phyloP scores from a whole-genome alignment of 2,113 vertebrate genomes.

The Nyctereutes procyonoides region DNA sequence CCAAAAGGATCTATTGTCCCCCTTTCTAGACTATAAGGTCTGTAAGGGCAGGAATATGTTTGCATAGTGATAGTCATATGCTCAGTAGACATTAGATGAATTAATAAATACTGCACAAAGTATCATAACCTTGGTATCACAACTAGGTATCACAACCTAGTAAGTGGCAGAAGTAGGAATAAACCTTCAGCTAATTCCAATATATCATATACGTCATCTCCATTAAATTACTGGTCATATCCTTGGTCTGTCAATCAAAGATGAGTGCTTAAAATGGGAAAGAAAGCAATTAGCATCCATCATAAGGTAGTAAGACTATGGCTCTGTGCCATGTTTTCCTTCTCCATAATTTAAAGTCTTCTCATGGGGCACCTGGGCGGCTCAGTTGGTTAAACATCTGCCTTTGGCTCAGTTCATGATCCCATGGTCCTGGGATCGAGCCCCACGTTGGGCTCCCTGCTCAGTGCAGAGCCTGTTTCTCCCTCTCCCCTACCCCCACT shows the following conservation, averaged over 20 bases:
- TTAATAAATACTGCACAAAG: background rate
- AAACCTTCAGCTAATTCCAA: background rate
- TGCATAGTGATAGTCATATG: background rate
- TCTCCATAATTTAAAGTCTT: background rate
- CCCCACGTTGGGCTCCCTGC: too few relatives aligned
- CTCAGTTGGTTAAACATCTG: too few relatives aligned
- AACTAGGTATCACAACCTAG: background rate
- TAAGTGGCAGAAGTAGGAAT: conserved; percentile 37
- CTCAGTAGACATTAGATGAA: background rate
- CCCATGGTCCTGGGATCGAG: too few relatives aligned
- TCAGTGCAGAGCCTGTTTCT: too few relatives aligned
- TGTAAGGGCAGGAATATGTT: background rate
- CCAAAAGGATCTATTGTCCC: background rate
- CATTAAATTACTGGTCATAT: conserved; percentile 36
- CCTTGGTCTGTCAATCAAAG: conserved; percentile 4
- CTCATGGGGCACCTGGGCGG: too few relatives aligned
- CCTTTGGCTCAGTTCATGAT: too few relatives aligned
- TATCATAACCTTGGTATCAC: background rate
- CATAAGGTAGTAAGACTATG: background rate
- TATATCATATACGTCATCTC: background rate
- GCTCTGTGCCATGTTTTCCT: background rate
- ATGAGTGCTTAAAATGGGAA: background rate
- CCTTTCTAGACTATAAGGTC: background rate
- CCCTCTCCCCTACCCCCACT: too few relatives aligned
- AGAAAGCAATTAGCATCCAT: background rate